These are phyloP conservation scores for Geodia barretti DNA, from an alignment of 37 sponge, comb jelly and placozoan genomes.

Conservation along the genomic window DNA sequence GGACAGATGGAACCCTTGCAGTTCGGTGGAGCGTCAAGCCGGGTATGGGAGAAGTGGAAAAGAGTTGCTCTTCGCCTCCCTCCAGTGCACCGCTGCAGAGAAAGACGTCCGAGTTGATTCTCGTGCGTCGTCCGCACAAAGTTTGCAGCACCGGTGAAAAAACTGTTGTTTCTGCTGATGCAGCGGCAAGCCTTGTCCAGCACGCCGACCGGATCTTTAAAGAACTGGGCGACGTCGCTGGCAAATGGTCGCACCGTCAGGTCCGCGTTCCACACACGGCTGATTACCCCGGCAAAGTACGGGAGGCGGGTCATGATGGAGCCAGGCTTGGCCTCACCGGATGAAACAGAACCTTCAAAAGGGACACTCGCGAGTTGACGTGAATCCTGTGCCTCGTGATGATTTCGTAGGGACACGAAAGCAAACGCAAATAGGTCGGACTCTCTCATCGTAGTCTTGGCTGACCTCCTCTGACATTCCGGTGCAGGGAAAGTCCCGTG, in stretches of 20 bases:
- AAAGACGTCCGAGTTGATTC: constrained; percentile 40
- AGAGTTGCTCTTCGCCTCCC: background rate
- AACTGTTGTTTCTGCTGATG: constrained; percentile 18
- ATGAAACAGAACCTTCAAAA: background rate
- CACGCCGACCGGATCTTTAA: constrained; percentile 32
- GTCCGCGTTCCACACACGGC: constrained; percentile 54
- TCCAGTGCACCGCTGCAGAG: constrained; percentile 43
- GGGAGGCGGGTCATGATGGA: constrained; percentile 33
- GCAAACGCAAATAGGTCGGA: constrained; percentile 75
- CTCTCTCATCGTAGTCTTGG: constrained; percentile 68
- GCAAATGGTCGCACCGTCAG: constrained; percentile 54
- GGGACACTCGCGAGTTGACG: constrained; percentile 2
- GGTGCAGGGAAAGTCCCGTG: constrained; percentile 69
- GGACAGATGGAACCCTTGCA: constrained; percentile 24
- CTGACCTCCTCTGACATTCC: constrained; percentile 33
- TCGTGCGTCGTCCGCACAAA: constrained; percentile 20
- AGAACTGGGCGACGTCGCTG: constrained; percentile 19
- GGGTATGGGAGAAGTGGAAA: constrained; percentile 37
- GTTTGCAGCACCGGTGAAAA: constrained; percentile 37
- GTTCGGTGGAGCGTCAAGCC: constrained; percentile 13
- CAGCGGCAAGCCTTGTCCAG: constrained; percentile 14
- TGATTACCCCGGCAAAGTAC: constrained; percentile 34
- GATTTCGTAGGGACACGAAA: constrained; percentile 70
- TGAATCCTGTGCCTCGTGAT: constrained; percentile 43
- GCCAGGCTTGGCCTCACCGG: constrained; percentile 34